Evolutionary conservation across 2,113 vertebrate genomes (phyloP), one percentile per base, ranked within the genome.

Genomic region (Cyphotilapia sp.): DNA sequence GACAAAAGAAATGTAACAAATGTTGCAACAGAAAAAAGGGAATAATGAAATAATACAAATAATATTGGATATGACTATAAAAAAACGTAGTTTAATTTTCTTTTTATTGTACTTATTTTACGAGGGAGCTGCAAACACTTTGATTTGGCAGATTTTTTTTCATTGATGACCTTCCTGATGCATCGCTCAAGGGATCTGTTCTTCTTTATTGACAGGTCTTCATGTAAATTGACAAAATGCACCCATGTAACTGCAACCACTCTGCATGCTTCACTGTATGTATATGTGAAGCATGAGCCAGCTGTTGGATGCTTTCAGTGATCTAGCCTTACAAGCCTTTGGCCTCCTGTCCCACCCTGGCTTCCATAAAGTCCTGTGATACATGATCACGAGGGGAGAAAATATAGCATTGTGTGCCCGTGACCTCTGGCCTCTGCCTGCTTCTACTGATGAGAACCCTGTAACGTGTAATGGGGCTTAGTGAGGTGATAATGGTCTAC

Each of bases 401-500:
- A 63, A 82, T 42, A 83, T 85, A 81, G n/a, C 80, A 63, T 63
- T 33, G 33, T 35, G 76, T 33, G 49, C 47, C 19, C 2, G 3
- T 13, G 54, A 63, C 40, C 69, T 31, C 82, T 8, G 24, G 14
- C 31, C 81, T 78, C 56, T 8, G 42, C 47, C 29, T 63, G 45
- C 40, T 80, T 88, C 45, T 85, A 61, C 42, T 45, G 29, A 42
- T 51, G 54, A 16, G 53, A 54, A 61, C 42, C 51, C 29, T 87
- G 71, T 89, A 57, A 22, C 4, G 13, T 88, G 81, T 89, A 85
- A 91, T 84, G 81, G 81, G 22, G 22, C 92, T 69, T 51, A 49
- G 82, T 47, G 87, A 95, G 88, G 91, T 90, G 87, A 89, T 94
- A 93, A 93, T 89, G 82, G 80, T 87, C 82, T 53, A 29, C 63